These are phyloP conservation scores for Helleia helle DNA, from an alignment of 2,888 invertebrate genomes.

Conservation along the genomic window DNA sequence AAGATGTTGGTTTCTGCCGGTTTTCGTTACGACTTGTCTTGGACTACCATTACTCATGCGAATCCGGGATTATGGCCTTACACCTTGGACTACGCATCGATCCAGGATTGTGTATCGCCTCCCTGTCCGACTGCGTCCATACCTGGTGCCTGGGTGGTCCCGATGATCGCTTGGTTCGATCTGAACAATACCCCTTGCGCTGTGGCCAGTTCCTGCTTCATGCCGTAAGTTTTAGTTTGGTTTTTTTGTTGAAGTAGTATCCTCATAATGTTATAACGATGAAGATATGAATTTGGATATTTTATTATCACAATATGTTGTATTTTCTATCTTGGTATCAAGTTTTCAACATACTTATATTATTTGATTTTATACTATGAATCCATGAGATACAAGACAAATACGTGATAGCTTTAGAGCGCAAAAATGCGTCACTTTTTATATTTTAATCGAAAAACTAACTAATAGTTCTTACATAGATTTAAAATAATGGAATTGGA, in stretches of 20 bases:
- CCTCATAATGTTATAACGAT: too few relatives aligned
- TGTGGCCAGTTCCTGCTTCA: slow-evolving; percentile 54
- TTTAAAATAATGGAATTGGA: too few relatives aligned
- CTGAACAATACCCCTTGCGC: slow-evolving; percentile 57
- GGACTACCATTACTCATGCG: slow-evolving; percentile 58
- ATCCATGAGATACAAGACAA: too few relatives aligned
- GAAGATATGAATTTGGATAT: too few relatives aligned
- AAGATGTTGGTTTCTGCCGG: slow-evolving; percentile 60
- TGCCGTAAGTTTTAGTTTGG: neutral
- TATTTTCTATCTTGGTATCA: too few relatives aligned
- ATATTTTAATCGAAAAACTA: neutral
- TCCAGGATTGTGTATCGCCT: slow-evolving; percentile 67
- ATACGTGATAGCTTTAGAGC: too few relatives aligned
- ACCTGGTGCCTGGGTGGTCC: slow-evolving; percentile 77
- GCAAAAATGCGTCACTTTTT: too few relatives aligned
- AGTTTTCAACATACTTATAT: too few relatives aligned
- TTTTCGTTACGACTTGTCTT: slow-evolving; percentile 75
- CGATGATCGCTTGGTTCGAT: slow-evolving; percentile 74
- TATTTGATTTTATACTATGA: too few relatives aligned
- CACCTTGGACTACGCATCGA: slow-evolving; percentile 74
- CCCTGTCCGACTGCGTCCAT: slow-evolving; percentile 72
- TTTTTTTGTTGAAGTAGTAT: too few relatives aligned
- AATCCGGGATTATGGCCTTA: slow-evolving; percentile 77
- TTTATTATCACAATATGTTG: too few relatives aligned
- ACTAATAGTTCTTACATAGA: neutral